phyloP scores from a whole-genome alignment of 2,113 vertebrate genomes.

The Lanius ludovicianus region DNA sequence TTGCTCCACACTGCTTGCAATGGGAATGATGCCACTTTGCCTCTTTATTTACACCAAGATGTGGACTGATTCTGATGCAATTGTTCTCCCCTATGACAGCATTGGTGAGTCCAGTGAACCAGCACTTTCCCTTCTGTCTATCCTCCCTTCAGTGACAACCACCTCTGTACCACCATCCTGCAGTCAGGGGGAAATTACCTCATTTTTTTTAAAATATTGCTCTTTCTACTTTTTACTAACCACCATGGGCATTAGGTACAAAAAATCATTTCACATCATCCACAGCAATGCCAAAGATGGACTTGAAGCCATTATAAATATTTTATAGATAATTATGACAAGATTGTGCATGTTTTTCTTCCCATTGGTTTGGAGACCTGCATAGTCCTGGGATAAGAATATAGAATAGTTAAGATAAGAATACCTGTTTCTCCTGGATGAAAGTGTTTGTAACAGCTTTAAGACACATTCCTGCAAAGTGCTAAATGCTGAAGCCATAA shows the following conservation, averaged over 20 bases:
- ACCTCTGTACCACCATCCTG: background rate
- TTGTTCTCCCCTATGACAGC: constrained; percentile 88
- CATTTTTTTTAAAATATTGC: background rate
- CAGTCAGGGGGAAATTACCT: background rate
- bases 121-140: background rate
- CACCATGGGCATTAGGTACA: background rate
- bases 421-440: background rate
- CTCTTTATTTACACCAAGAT: constrained; percentile 86
- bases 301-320: background rate
- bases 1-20: constrained; percentile 89
- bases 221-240: background rate
- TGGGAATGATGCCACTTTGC: constrained; percentile 98
- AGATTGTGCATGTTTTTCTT: background rate
- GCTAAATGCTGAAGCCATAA: background rate
- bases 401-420: background rate
- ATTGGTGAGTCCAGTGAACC: constrained; percentile 82
- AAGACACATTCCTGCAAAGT: background rate
- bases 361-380: background rate
- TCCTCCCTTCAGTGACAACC: background rate
- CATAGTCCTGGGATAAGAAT: background rate
- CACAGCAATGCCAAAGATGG: background rate
- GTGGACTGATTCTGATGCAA: constrained; percentile 80
- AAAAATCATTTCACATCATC: background rate
- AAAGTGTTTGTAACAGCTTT: background rate
- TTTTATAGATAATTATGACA: background rate